Conservation (phyloP, 2,888 invertebrate genomes). For the Oxycera nigricornis region DNA sequence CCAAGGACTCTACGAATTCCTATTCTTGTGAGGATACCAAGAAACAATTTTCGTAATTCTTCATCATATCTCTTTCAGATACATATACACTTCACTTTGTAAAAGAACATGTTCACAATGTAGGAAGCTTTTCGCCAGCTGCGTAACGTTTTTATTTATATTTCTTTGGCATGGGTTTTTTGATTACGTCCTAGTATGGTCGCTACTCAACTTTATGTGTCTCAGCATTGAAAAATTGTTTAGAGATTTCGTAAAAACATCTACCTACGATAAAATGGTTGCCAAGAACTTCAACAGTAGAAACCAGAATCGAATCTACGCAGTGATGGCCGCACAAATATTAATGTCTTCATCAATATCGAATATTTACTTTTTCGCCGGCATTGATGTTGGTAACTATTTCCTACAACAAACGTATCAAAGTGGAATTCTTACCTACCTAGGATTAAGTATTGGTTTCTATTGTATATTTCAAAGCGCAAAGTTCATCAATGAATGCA, state of each 20-base stretch:
- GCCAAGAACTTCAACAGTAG: constrained; percentile 60
- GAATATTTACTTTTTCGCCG: constrained; percentile 88
- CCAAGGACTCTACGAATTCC: constrained; percentile 88
- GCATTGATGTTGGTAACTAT: constrained; percentile 74
- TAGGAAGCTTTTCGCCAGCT: constrained; percentile 65
- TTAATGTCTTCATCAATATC: constrained; percentile 82
- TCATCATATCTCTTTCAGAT: constrained; percentile 67
- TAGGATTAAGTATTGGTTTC: constrained; percentile 57
- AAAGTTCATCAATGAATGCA: constrained; percentile 51
- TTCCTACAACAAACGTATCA: constrained; percentile 68
- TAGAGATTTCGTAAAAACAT: constrained; percentile 63
- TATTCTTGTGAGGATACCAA: constrained; percentile 69
- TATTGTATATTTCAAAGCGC: constrained; percentile 61
- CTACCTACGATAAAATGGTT: constrained; percentile 63
- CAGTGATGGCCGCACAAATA: constrained; percentile 74
- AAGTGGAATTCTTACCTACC: constrained; percentile 56
- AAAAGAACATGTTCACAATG: constrained; percentile 56
- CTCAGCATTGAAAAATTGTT: constrained; percentile 75
- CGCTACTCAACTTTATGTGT: constrained; percentile 83
- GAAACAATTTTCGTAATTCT: background rate
- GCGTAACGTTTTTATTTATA: constrained; percentile 81
- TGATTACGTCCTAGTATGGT: constrained; percentile 82
- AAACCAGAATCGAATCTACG: constrained; percentile 70
- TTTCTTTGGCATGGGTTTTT: constrained; percentile 91
- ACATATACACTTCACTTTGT: constrained; percentile 79